Conservation (phyloP, 2,888 invertebrate genomes). For the Andrena fulva region DNA sequence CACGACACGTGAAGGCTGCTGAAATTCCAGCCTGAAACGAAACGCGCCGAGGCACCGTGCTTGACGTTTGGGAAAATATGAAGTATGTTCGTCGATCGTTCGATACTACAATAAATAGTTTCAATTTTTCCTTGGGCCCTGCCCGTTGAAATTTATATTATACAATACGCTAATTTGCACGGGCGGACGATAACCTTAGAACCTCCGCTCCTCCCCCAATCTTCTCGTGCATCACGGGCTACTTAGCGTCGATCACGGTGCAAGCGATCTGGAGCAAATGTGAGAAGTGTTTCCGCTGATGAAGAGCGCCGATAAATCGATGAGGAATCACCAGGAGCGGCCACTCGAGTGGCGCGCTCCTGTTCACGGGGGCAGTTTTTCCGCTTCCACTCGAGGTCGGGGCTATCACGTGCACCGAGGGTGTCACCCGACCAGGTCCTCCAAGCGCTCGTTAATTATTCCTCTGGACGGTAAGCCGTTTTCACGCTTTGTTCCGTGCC, state of each 20-base stretch:
- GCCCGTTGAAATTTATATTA: too few species aligned
- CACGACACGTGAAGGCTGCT: constrained; percentile 37
- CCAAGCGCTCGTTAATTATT: constrained; percentile 66
- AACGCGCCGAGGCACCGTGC: constrained; percentile 6
- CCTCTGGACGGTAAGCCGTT: constrained; percentile 48
- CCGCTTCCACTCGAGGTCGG: constrained; percentile 67
- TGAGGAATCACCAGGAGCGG: constrained; percentile 18
- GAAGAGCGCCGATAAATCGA: constrained; percentile 40
- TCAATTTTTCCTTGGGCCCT: neutral
- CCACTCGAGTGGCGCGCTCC: constrained; percentile 14
- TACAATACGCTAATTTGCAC: neutral
- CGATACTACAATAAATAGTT: constrained; percentile 9
- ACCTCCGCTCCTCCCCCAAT: neutral
- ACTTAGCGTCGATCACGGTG: constrained; percentile 27
- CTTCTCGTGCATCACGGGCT: neutral
- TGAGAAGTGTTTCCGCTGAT: constrained; percentile 52
- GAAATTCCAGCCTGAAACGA: constrained; percentile 10
- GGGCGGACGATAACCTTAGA: neutral
- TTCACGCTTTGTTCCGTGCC: constrained; percentile 55
- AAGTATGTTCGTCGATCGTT: neutral
- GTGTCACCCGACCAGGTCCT: constrained; percentile 53
- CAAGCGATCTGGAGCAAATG: neutral
- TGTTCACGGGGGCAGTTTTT: constrained; percentile 50
- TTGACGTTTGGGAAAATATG: neutral
- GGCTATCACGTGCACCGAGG: constrained; percentile 35